A percentile compares a stretch with the other conserved stretches of the same genome.
These are phyloP conservation scores for Coelopa pilipes DNA, from an alignment of 2,888 invertebrate genomes.

Conservation along the genomic window DNA sequence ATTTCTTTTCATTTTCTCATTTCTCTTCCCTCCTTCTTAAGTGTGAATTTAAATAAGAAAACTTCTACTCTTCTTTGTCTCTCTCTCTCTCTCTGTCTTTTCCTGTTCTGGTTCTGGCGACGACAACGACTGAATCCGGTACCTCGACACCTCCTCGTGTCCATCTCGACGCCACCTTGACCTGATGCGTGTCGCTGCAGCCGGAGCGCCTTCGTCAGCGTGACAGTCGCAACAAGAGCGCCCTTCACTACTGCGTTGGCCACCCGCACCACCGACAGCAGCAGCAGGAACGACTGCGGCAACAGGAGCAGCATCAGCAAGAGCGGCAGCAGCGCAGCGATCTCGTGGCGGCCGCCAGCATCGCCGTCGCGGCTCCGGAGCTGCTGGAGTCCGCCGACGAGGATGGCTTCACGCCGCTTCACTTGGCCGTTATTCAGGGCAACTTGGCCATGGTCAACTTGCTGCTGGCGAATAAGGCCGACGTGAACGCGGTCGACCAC, in stretches of 20 bases:
- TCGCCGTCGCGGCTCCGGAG: conserved; percentile 88
- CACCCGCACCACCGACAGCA: conserved; percentile 52
- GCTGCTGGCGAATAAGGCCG: conserved; percentile 87
- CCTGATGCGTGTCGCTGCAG: conserved; percentile 60
- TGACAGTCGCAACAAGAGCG: conserved; percentile 86
- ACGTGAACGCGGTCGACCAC: conserved; percentile 89
- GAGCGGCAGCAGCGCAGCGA: conserved; percentile 55
- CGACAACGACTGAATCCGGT: background rate
- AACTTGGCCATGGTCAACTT: conserved; percentile 87
- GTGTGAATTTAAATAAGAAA: too few species aligned
- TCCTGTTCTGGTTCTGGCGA: too few species aligned
- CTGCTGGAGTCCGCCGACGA: conserved; percentile 87
- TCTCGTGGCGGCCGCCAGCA: conserved; percentile 76
- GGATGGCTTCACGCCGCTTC: conserved; percentile 94
- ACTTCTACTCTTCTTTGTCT: background rate
- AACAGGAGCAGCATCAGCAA: background rate
- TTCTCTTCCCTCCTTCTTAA: too few species aligned
- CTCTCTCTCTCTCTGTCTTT: conserved; percentile 17
- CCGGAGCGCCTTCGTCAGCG: conserved; percentile 74
- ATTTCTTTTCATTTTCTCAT: too few species aligned
- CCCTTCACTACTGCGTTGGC: conserved; percentile 90
- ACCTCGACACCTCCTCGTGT: too few species aligned
- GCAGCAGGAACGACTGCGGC: too few species aligned
- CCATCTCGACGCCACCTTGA: background rate
- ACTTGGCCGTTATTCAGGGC: conserved; percentile 94